phyloP scores from a whole-genome alignment of 2,797 vertebrate genomes.

The Pitangus sulphuratus region DNA sequence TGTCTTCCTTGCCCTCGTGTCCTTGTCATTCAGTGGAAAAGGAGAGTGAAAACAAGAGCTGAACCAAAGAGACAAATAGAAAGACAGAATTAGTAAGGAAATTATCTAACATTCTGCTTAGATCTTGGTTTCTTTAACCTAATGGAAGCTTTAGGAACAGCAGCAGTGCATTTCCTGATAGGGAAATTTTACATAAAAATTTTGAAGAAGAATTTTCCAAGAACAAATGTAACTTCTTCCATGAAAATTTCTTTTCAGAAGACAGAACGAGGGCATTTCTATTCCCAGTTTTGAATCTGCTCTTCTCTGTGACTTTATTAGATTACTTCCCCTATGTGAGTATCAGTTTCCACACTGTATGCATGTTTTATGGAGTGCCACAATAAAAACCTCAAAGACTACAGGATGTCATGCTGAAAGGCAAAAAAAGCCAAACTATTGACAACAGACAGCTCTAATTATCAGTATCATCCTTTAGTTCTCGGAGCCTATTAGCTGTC shows the following conservation, averaged over 20 bases:
- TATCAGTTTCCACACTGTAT: neutral
- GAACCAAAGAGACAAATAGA: neutral
- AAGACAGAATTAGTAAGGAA: neutral
- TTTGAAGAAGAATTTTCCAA: neutral
- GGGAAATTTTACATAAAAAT: neutral
- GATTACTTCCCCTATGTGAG: neutral
- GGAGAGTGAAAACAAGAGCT: neutral
- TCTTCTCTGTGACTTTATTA: neutral
- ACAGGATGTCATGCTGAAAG: neutral
- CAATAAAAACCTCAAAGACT: neutral
- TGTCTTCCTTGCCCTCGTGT: neutral
- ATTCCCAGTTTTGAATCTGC: neutral
- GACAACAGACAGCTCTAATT: neutral
- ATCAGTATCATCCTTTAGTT: neutral
- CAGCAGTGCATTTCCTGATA: neutral
- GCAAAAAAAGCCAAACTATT: neutral
- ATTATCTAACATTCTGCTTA: neutral
- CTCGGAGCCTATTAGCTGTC: neutral
- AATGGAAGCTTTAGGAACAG: neutral
- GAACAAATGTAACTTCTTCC: neutral
- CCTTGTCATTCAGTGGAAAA: neutral
- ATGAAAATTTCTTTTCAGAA: neutral
- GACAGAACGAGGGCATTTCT: neutral
- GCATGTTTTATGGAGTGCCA: rapidly evolving
- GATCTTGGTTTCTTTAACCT: neutral